Evolutionary conservation across 2,888 invertebrate species (phyloP).

Genomic region (Plagodis dolabraria): DNA sequence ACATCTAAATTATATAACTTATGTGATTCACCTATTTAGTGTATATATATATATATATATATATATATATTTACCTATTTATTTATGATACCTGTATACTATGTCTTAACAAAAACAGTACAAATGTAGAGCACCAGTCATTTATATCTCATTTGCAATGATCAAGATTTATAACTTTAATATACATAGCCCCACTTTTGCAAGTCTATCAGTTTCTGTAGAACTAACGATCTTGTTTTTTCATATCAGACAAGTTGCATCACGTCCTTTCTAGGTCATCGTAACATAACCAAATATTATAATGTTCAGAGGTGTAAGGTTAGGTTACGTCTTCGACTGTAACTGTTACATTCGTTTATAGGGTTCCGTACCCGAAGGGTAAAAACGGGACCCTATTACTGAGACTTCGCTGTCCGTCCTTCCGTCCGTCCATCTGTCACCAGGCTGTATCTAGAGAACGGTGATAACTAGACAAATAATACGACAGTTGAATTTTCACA

Average conservation of each 20-base stretch:
- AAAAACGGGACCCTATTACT: no score
- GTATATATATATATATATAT: no score
- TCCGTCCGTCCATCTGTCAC: no score
- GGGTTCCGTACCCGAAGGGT: no score
- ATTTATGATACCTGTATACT: no score
- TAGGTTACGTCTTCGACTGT: constrained; percentile 38
- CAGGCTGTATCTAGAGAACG: no score
- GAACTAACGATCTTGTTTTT: constrained; percentile 59
- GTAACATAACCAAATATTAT: constrained; percentile 29
- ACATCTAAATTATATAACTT: not conserved
- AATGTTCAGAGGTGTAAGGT: constrained; percentile 47
- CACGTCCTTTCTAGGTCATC: constrained; percentile 57
- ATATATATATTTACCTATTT: not conserved
- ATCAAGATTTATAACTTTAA: constrained; percentile 26
- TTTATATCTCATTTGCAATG: constrained; percentile 19
- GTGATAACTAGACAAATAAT: no score
- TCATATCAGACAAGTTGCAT: constrained; percentile 57
- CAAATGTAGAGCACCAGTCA: constrained; percentile 18
- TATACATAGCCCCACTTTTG: constrained; percentile 44
- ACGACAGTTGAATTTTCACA: no score
- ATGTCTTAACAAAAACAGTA: no score
- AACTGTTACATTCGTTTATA: constrained; percentile 15
- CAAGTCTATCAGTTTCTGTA: constrained; percentile 46
- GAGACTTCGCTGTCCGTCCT: no score
- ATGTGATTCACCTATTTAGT: not conserved